A percentile compares a stretch with the other conserved stretches of the same genome.
phyloP scores from a whole-genome alignment of 92 coral and sea anemone genomes.

The Pocillopora grandis region DNA sequence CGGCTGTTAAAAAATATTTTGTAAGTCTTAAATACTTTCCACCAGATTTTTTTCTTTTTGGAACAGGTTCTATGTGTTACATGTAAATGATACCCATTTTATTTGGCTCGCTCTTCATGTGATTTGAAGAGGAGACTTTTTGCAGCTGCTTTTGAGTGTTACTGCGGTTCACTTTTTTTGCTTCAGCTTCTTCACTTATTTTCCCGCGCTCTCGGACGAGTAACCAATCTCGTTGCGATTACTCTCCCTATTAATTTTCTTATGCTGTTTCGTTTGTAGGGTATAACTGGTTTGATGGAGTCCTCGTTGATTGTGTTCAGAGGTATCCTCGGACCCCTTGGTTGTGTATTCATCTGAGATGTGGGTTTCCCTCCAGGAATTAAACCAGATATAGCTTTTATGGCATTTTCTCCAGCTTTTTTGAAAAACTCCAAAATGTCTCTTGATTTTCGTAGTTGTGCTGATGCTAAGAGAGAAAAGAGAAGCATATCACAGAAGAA shows the following conservation, averaged over 20 bases:
- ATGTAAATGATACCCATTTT: too few species aligned
- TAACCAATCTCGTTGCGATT: neutral
- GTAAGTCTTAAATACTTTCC: neutral
- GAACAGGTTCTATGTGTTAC: too few species aligned
- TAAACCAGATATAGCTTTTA: constrained; percentile 73
- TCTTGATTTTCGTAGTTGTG: constrained; percentile 51
- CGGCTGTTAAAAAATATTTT: neutral
- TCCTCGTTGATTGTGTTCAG: constrained; percentile 87
- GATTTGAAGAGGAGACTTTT: too few species aligned
- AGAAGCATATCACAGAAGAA: neutral
- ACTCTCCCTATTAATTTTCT: neutral
- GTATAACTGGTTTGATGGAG: constrained; percentile 81
- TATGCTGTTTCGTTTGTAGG: constrained; percentile 51
- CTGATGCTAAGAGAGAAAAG: neutral
- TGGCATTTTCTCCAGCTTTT: constrained; percentile 85
- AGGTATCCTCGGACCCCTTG: constrained; percentile 83
- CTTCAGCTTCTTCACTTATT: neutral
- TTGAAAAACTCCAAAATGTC: constrained; percentile 78
- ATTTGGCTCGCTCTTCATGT: too few species aligned
- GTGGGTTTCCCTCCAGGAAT: constrained; percentile 74
- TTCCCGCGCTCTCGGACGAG: neutral
- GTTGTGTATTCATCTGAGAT: constrained; percentile 77
- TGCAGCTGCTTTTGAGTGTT: too few species aligned
- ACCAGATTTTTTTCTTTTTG: too few species aligned
- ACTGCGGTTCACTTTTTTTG: neutral